These are phyloP conservation scores for Pangasius mekongensis DNA, from an alignment of 2,797 vertebrate genomes.

Conservation along the genomic window DNA sequence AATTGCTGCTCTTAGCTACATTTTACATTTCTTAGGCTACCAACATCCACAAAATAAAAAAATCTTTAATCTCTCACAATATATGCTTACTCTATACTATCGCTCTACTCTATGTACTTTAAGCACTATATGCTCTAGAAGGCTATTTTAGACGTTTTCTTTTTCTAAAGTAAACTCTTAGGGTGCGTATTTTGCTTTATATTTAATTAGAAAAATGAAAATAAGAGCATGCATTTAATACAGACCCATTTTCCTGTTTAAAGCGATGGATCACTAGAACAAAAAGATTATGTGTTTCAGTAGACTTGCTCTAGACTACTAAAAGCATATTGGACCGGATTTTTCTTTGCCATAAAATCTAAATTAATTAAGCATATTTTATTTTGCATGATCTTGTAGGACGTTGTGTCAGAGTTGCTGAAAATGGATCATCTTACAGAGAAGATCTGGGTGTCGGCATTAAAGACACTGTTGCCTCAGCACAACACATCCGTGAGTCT, in stretches of 20 bases:
- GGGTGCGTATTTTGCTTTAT: not conserved
- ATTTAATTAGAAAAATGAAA: not conserved
- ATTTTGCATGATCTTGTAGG: slow-evolving; percentile 68
- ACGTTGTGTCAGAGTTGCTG: slow-evolving; percentile 77
- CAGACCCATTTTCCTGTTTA: not conserved
- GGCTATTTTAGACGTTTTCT: not conserved
- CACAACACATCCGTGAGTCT: slow-evolving; percentile 82
- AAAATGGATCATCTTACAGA: slow-evolving; percentile 82
- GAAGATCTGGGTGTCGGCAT: slow-evolving; percentile 79
- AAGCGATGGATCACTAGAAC: not conserved
- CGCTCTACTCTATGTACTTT: not conserved
- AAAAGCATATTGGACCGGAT: not conserved
- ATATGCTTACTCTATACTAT: too few species aligned
- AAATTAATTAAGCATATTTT: too few species aligned
- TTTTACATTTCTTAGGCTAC: not conserved
- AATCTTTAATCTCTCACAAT: too few species aligned
- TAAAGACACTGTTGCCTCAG: slow-evolving; percentile 78
- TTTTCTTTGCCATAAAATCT: not conserved
- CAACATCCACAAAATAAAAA: not conserved
- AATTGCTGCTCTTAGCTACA: not conserved
- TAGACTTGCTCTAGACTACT: not conserved
- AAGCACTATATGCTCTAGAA: not conserved
- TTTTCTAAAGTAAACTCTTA: not conserved
- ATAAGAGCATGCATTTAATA: not conserved
- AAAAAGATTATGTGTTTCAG: not conserved